Evolutionary conservation across 2,113 vertebrate species (phyloP), one percentile per base, ranked within the genome.

Genomic region (Holacanthus passer): DNA sequence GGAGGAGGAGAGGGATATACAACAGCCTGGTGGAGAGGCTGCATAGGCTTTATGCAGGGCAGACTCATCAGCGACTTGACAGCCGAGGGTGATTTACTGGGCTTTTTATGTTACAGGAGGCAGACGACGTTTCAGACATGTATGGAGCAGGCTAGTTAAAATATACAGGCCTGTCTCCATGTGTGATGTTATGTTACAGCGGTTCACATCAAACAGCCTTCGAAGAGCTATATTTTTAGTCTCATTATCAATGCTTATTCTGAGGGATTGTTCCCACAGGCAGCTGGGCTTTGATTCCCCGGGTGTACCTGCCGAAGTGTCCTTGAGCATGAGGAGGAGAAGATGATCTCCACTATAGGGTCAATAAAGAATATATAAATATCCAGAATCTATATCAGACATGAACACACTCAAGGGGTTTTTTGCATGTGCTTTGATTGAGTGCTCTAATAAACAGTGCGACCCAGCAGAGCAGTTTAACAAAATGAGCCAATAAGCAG

Each of bases 11-110:
- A 55, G 62, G 43, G 74, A 73, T 67, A 73, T 67, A 80, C 65
- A 77, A 77, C 77, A 87, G 81, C 79, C 68, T 71, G 83, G 87
- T 84, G 77, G 89, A 81, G 87, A 88, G 87, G 87, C 87, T 92
- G 89, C 85, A 89, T 32, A 76, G 84, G 84, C 84, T 91, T 88
- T 82, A 85, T 81, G 88, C 90, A 63, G 82, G 84, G 81, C 85
- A 89, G 76, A 85, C 89, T 88, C 85, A 72, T 84, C 80, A 63
- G 70, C 66, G 35, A 76, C 75, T 80, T 79, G 79, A 90, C 88
- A 87, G 86, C 74, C 82, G 14, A 70, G 66, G 69, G 78, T 92
- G 88, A 92, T 90, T 92, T 91, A 90, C 77, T 72, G 63, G 24
- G 73, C 43, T 83, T 85, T 45, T 86, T 68, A 69, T 82, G 67